Evolutionary conservation across 2,113 vertebrate species (phyloP), one percentile per base, ranked within the genome.

Genomic region (Sinocyclocheilus rhinocerous): DNA sequence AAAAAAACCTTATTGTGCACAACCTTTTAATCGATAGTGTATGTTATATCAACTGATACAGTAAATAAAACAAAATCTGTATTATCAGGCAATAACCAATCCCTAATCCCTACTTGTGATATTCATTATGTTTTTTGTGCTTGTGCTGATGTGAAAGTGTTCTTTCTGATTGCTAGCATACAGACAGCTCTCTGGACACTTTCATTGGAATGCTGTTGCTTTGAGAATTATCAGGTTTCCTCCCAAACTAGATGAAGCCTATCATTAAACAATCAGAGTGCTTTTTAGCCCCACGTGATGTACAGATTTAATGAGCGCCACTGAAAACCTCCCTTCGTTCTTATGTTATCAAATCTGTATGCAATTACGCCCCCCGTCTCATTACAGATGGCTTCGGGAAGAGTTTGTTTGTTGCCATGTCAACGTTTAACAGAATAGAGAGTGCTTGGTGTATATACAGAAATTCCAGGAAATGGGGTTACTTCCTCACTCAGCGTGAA

Each of bases 401-500:
- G 92, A 90, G 93, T 93, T 93, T 92, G 92, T 89, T 87, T 52
- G 90, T 94, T 91, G 80, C 92, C 86, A 93, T 91, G 92, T 86
- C 86, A 65, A 92, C 91, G 76, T 50, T 77, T 85, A 29, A 73
- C 36, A 67, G 73, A 87, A 78, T 76, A 70, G 67, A 82, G 88
- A 83, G 80, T 59, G 42, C 65, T 84, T 59, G 86, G 84, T 84
- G 89, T 91, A 91, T 90, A 86, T 90, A 87, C 88, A 92, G 93
- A 93, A 91, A 93, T 91, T 93, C 92, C 90, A 95, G 95, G 95
- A 95, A 95, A 93, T 91, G 88, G 93, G 92, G 94, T 93, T 90
- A 93, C 94, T 95, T 95, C 95, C 95, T 94, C 91, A 94, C 92
- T 93, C 88, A 80, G 93, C 10, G 90, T 76, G 93, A 95, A 95